These are phyloP conservation scores for Ictalurus punctatus DNA, from an alignment of 2,113 vertebrate species.

Conservation along the genomic window DNA sequence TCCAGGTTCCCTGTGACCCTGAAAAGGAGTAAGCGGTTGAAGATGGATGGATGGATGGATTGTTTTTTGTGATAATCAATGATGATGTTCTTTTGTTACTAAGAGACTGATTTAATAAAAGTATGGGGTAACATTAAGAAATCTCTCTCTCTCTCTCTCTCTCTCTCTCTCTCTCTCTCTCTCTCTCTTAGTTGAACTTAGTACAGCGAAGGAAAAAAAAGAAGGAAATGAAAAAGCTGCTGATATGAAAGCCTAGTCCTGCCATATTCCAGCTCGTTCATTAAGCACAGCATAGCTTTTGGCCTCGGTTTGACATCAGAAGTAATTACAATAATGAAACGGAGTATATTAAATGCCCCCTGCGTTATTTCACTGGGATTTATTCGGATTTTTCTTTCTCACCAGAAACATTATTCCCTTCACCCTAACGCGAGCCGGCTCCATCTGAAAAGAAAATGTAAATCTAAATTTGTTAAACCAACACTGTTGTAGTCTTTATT, in stretches of 20 bases:
- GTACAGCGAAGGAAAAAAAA: neutral
- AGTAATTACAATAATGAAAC: constrained; percentile 55
- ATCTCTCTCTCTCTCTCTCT: neutral
- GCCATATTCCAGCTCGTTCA: constrained; percentile 40
- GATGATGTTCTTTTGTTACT: too few relatives aligned
- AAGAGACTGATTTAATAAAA: too few relatives aligned
- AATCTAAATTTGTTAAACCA: neutral
- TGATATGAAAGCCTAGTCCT: constrained; percentile 40
- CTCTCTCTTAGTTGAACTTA: constrained; percentile 23
- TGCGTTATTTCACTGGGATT: constrained; percentile 41
- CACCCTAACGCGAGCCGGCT: neutral
- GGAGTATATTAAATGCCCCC: constrained; percentile 33
- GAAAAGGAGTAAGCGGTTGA: too few relatives aligned
- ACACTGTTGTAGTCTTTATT: neutral
- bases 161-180: neutral
- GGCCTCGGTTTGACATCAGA: constrained; percentile 38
- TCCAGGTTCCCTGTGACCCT: too few relatives aligned
- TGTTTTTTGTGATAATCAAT: too few relatives aligned
- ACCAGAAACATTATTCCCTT: constrained; percentile 20
- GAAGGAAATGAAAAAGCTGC: constrained; percentile 29
- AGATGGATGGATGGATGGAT: too few relatives aligned
- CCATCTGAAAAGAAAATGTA: neutral
- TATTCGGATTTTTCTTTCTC: constrained; percentile 34
- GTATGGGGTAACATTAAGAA: too few relatives aligned
- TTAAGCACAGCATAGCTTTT: constrained; percentile 28